Conservation (phyloP, 2,797 vertebrate species). For the Chrysocyon brachyurus region DNA sequence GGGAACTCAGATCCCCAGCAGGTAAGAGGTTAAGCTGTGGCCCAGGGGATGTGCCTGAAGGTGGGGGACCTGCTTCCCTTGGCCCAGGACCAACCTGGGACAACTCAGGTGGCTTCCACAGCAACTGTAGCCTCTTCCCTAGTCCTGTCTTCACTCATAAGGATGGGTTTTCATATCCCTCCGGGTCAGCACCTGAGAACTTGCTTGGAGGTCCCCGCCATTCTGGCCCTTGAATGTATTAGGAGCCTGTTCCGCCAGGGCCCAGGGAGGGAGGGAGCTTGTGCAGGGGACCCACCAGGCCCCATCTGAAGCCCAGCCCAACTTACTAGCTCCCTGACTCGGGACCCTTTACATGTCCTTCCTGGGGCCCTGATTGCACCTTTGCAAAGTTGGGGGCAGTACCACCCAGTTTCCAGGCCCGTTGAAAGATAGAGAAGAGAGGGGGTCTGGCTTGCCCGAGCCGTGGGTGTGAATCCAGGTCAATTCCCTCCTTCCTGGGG, state of each 20-base stretch:
- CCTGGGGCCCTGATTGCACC: not conserved
- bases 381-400: not conserved
- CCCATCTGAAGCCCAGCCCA: not conserved
- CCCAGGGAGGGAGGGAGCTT: too few species aligned
- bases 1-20: not conserved
- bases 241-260: not conserved
- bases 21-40: not conserved
- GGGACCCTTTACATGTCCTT: not conserved
- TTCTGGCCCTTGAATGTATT: not conserved
- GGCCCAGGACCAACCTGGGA: not conserved
- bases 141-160: not conserved
- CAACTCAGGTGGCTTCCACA: not conserved
- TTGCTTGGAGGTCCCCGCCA: accelerated
- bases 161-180: not conserved
- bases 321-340: slow-evolving; percentile 61
- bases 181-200: not conserved
- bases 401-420: not conserved
- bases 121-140: not conserved
- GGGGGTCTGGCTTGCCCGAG: not conserved
- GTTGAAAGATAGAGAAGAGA: not conserved
- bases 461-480: not conserved
- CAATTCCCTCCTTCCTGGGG: not conserved
- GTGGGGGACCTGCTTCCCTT: not conserved
- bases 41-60: not conserved
- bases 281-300: not conserved